Percentiles rank a stretch among this genome's conserved stretches.
Conservation (phyloP, 2,797 vertebrate genomes). For the Sebastes cheni region DNA sequence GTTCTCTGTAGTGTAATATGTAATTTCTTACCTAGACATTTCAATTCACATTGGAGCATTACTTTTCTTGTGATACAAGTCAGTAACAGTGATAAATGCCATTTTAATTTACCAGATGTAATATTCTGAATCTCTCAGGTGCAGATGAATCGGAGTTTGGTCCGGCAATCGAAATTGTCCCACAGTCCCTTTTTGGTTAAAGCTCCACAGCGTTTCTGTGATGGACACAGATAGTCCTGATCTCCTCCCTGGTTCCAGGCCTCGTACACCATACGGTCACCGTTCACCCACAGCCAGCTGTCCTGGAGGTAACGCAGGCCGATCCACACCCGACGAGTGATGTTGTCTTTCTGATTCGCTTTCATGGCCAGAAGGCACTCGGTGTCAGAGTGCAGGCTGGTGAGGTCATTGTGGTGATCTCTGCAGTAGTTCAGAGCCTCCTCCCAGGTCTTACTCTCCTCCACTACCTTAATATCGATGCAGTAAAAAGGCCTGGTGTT, state of each 20-base stretch:
- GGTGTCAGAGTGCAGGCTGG: constrained; percentile 1
- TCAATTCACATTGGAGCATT: background rate
- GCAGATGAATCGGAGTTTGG: constrained; percentile 37
- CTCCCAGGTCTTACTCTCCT: constrained; percentile 34
- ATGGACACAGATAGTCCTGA: constrained; percentile 38
- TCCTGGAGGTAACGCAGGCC: constrained; percentile 59
- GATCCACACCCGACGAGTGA: constrained; percentile 46
- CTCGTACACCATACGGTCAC: background rate
- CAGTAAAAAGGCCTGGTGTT: background rate
- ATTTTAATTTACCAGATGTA: background rate
- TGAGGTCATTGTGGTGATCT: background rate
- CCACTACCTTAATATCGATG: background rate
- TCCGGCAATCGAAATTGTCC: constrained; percentile 30
- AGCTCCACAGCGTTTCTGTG: constrained; percentile 27
- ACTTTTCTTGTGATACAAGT: background rate
- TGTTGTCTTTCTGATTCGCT: fast-evolving
- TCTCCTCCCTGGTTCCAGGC: background rate
- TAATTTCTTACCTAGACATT: background rate
- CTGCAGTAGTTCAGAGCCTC: constrained; percentile 35
- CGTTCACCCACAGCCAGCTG: constrained; percentile 64
- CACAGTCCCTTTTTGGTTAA: constrained; percentile 11
- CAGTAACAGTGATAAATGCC: background rate
- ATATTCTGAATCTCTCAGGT: background rate
- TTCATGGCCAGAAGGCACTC: background rate
- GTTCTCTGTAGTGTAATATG: background rate